Percentiles rank a stretch among this genome's conserved stretches.
Conservation (phyloP, 2,797 vertebrate species). For the Gadopsis marmoratus region DNA sequence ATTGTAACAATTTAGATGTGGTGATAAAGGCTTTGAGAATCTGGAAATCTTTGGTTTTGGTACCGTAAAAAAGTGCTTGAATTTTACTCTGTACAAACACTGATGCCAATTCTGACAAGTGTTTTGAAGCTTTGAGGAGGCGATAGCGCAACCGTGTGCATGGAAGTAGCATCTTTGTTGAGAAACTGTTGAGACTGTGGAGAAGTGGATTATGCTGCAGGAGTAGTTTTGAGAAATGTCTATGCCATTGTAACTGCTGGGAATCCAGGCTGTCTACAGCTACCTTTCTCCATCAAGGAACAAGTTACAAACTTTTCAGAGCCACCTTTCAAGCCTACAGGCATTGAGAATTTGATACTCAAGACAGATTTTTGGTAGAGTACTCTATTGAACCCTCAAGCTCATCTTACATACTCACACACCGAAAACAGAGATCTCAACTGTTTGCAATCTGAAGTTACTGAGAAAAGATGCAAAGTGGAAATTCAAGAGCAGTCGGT, state of each 20-base stretch:
- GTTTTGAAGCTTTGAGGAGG: background rate
- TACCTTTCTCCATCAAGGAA: background rate
- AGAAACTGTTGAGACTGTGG: slow-evolving; percentile 1
- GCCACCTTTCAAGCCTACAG: slow-evolving; percentile 3
- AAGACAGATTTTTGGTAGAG: background rate
- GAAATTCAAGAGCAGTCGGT: slow-evolving; percentile 29
- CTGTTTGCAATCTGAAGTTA: slow-evolving; percentile 1
- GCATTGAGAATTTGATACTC: slow-evolving; percentile 15
- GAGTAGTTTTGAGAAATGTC: background rate
- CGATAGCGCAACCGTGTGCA: background rate
- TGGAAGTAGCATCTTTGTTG: background rate
- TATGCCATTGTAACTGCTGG: background rate
- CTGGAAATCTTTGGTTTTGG: no score
- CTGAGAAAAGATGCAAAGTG: slow-evolving; percentile 14
- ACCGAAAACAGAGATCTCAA: background rate
- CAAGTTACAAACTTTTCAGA: slow-evolving; percentile 10
- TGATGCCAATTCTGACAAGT: background rate
- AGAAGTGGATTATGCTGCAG: background rate
- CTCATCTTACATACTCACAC: background rate
- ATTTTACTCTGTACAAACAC: no score
- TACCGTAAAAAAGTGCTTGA: no score
- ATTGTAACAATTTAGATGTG: no score
- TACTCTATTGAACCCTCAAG: background rate
- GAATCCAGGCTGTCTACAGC: slow-evolving; percentile 14
- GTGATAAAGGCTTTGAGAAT: no score